Base-by-base conservation (phyloP, 2,113 vertebrate genomes). In the Marmota flaviventris region DNA sequence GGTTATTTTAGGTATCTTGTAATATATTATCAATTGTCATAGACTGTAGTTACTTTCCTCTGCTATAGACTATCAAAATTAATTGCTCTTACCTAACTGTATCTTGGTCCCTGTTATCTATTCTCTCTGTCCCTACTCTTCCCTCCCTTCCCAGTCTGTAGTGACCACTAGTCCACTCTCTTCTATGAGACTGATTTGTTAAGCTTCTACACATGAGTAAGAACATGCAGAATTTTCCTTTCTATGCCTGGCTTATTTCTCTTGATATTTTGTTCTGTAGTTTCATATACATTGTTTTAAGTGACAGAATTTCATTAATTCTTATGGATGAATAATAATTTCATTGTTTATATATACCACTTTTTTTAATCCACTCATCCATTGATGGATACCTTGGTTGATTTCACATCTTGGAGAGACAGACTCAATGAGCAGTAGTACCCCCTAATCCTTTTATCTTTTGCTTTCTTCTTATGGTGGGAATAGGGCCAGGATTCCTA, bases 381-480 rank as follows among this genome's bases (percentile, higher is more conserved):
- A 37, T 5, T 16, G 16, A 73, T 27, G 24, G 24, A 63, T 11
- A 39, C 81, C 7, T 48, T 79, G 32, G 24, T 22, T 72, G 10
- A 45, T 29, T 45, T 29, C 37, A 27, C 29, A n/a, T 34, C 11
- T 81, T 93, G 16, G 18, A 48, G 17, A 67, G 24, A n/a, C 10
- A 76, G n/a, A 51, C 42, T 34, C 25, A 75, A 3, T 87, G 24
- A 53, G 16, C 7, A 6, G 61, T 63, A 27, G 8, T 42, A 65
- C 0, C 17, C 8, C 18, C 2, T n/a, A 78, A n/a, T 58, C 22
- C 22, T 69, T 79, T 34, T 91, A 5, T 51, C n/a, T 75, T 88
- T 86, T 75, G 45, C 8, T 61, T 94, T 87, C 63, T 93, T 89
- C 45, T 37, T 89, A 69, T 8, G 88, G 61, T 9, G 86, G n/a